Evolutionary conservation across 2,797 vertebrate genomes (phyloP).

Genomic region (Semotilus atromaculatus): DNA sequence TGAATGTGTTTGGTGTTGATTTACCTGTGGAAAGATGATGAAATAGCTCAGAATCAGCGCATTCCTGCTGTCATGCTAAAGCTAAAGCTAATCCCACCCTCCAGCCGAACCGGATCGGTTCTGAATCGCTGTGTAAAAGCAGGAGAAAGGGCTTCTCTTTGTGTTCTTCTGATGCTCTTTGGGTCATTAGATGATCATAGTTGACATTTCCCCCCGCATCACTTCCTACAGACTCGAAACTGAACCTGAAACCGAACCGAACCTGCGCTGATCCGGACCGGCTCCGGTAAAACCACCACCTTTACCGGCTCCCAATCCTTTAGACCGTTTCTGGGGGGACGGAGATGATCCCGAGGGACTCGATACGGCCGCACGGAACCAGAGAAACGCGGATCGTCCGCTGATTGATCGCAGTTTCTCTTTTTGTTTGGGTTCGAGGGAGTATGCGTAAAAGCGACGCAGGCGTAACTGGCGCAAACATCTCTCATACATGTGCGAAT

Average conservation of each 20-base stretch:
- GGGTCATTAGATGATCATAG: constrained; percentile 77
- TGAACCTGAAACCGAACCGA: constrained; percentile 42
- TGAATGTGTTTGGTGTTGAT: not conserved
- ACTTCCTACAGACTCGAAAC: constrained; percentile 69
- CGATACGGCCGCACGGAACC: constrained; percentile 22
- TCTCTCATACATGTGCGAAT: not conserved
- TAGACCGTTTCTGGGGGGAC: not conserved
- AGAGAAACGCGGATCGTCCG: not conserved
- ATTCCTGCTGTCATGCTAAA: constrained; percentile 42
- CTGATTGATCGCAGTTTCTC: constrained; percentile 32
- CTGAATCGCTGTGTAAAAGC: not conserved
- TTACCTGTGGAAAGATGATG: constrained; percentile 20
- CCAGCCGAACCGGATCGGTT: constrained; percentile 44
- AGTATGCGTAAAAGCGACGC: constrained; percentile 12
- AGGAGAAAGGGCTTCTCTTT: constrained; percentile 68
- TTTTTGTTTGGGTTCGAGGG: constrained; percentile 38
- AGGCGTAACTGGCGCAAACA: not conserved
- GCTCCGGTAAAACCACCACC: not conserved
- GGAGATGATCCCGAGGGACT: not conserved
- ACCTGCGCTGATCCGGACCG: constrained; percentile 12
- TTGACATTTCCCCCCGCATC: constrained; percentile 78
- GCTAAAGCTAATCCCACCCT: constrained; percentile 46
- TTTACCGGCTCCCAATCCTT: not conserved
- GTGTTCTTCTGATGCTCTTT: constrained; percentile 70
- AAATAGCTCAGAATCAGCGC: constrained; percentile 21